Conservation (phyloP, 1,140 invertebrate genomes). For the Nasonia longicornis region DNA sequence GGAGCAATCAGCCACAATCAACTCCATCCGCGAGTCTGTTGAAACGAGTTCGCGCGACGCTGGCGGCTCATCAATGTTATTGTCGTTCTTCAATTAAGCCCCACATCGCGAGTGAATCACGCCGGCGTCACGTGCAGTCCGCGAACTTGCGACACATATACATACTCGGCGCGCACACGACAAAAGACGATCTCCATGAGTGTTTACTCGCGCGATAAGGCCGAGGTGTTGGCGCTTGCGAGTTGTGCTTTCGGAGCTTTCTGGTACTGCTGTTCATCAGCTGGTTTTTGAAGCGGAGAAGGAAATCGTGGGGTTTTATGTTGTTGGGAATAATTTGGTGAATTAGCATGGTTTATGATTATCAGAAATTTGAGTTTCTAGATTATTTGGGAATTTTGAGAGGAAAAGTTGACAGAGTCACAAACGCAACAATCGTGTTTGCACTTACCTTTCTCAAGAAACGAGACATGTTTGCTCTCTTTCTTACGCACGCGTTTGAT, state of each 20-base stretch:
- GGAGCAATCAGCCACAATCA: not conserved
- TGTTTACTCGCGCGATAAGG: not conserved
- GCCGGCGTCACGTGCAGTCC: not conserved
- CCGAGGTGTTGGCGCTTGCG: not conserved
- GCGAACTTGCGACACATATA: not conserved
- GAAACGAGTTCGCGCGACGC: not conserved
- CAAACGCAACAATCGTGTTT: not conserved
- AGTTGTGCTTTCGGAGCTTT: not conserved
- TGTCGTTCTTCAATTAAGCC: conserved; percentile 17
- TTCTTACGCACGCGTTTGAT: not conserved
- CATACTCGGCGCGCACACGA: not conserved
- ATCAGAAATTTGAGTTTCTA: too few relatives aligned
- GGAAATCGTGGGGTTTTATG: too few relatives aligned
- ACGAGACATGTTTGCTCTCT: not conserved
- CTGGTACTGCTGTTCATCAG: not conserved
- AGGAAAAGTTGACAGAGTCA: too few relatives aligned
- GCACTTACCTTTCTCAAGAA: not conserved
- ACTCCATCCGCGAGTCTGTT: not conserved
- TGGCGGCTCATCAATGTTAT: conserved; percentile 8
- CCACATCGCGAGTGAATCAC: conserved; percentile 12
- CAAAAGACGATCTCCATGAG: not conserved
- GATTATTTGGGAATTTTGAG: too few relatives aligned
- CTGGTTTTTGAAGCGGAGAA: too few relatives aligned
- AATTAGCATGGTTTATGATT: too few relatives aligned
- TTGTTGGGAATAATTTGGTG: too few relatives aligned